Conservation (phyloP, 2,888 invertebrate genomes). For the Leucophenga maculata region DNA sequence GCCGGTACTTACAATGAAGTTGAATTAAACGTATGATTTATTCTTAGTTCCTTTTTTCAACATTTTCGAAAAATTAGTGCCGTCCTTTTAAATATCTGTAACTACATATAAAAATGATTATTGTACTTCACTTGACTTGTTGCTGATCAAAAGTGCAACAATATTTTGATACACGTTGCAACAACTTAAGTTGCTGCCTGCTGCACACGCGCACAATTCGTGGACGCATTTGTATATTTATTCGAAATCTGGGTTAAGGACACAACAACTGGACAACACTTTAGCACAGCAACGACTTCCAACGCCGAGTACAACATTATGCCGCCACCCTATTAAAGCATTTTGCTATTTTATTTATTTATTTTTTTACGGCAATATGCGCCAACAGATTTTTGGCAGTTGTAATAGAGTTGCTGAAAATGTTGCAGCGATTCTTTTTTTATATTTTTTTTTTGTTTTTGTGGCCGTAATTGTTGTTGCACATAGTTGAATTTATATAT, state of each 20-base stretch:
- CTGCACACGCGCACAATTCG: conserved; percentile 1
- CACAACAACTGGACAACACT: conserved; percentile 35
- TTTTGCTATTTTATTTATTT: conserved; percentile 9
- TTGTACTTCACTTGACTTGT: conserved; percentile 32
- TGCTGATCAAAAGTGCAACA: conserved; percentile 39
- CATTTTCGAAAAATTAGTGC: too few relatives aligned
- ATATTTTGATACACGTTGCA: conserved; percentile 16
- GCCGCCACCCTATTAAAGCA: background rate
- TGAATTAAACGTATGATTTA: too few relatives aligned
- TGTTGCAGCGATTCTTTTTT: conserved; percentile 19
- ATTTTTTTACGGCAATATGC: conserved; percentile 10
- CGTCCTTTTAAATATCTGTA: background rate
- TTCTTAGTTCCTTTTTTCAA: too few relatives aligned
- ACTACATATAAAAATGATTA: background rate
- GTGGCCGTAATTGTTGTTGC: conserved; percentile 37
- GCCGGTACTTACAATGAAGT: too few relatives aligned
- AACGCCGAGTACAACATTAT: background rate
- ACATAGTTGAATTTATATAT: conserved; percentile 39
- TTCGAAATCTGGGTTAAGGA: conserved; percentile 54
- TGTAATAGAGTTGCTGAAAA: conserved; percentile 64
- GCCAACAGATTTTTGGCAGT: conserved; percentile 39
- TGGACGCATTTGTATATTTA: background rate
- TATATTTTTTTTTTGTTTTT: conserved; percentile 9
- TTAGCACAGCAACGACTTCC: background rate
- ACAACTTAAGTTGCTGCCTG: conserved; percentile 27